These are phyloP conservation scores for Stomorhina lunata DNA, from an alignment of 2,888 invertebrate genomes.

Conservation along the genomic window DNA sequence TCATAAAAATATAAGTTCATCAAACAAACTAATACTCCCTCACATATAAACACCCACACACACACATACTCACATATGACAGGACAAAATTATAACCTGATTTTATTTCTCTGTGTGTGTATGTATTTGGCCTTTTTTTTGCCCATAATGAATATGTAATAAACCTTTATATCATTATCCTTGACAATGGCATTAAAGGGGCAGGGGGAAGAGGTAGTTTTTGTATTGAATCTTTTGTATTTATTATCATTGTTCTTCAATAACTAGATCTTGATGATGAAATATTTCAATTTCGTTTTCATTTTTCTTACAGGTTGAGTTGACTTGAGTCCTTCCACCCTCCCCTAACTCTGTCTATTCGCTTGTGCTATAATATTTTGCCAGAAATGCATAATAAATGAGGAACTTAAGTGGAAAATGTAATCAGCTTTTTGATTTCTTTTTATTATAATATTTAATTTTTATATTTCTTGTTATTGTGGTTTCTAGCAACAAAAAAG, in stretches of 20 bases:
- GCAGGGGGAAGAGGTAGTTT: slow-evolving; percentile 9
- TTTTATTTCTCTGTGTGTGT: neutral
- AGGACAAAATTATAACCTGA: neutral
- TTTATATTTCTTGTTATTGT: slow-evolving; percentile 5
- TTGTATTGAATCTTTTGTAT: slow-evolving; percentile 23
- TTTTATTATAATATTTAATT: neutral
- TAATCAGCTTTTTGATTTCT: slow-evolving; percentile 65
- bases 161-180: slow-evolving; percentile 47
- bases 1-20: neutral
- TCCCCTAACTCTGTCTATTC: neutral
- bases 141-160: slow-evolving; percentile 55
- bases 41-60: neutral
- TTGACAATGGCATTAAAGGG: slow-evolving; percentile 7
- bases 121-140: neutral
- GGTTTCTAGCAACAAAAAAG: slow-evolving; percentile 1
- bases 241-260: slow-evolving; percentile 40
- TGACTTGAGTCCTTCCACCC: neutral
- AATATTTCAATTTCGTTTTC: slow-evolving; percentile 54
- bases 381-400: slow-evolving; percentile 64
- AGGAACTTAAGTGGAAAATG: slow-evolving; percentile 65
- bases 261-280: slow-evolving; percentile 57
- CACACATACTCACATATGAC: neutral
- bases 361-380: neutral
- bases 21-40: neutral
- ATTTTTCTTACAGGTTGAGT: slow-evolving; percentile 18